Base-by-base conservation (phyloP, 2,113 vertebrate species). In the Sinocyclocheilus anshuiensis region DNA sequence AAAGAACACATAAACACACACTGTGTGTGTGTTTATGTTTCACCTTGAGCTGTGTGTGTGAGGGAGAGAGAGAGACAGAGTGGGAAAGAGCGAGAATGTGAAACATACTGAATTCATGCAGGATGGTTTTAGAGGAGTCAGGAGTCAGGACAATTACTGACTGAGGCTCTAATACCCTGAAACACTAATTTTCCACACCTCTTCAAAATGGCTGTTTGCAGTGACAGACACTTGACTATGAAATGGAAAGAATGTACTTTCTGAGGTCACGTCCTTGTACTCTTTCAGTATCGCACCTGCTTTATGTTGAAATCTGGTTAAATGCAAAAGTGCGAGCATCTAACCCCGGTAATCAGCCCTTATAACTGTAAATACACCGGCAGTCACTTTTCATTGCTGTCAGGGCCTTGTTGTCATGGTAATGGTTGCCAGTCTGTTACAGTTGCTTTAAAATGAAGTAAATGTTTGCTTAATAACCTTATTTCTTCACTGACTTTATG, bases 101-200 rank as follows among this genome's bases (percentile, higher is more conserved):
- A 45, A 36, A 18, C 59, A 74, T 59, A 71, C 82, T 82, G 76
- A 50, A 55, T 78, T 84, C 82, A 81, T 8, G 57, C 81, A 88
- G 87, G 79, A 81, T 63, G 63, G 76, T 29, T 79, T 77, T 71
- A 39, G 59, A 75, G 59, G 50, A 77, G 76, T 79, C 80, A 74
- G n/a, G n/a, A n/a, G 55, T 80, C 65, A 77, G 59, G 69, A 26
- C 83, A 89, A 83, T 83, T 83, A 83, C 81, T 82, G 65, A 87
- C 82, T 83, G 78, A 85, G 16, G 50, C 39, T 69, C 61, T 83
- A 45, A 29, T 78, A 77, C 77, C 86, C 72, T 78, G 61, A 87
- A 91, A 78, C 55, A 24, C 83, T 72, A 61, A 86, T 88, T 88
- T 86, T 74, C 86, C 78, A 74, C 39, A 59, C 78, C 57, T 55